A percentile compares a stretch with the other conserved stretches of the same genome.
Conservation (phyloP, 2,797 vertebrate species). For the Sebastes miniatus region DNA sequence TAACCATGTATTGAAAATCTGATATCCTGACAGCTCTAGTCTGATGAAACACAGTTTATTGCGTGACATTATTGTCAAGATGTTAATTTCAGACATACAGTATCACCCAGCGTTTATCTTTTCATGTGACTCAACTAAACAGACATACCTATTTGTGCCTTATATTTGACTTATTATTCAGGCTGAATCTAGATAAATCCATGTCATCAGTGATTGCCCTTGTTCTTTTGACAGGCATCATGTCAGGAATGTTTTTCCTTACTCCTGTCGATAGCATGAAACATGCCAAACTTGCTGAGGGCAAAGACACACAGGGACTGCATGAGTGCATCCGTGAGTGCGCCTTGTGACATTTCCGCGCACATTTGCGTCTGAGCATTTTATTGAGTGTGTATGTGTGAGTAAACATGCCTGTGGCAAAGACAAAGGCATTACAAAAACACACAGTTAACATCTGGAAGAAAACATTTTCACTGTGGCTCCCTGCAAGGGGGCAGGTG, state of each 20-base stretch:
- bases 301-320: slow-evolving; percentile 41
- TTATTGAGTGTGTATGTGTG: slow-evolving; percentile 20
- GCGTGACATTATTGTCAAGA: background rate
- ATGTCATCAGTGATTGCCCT: background rate
- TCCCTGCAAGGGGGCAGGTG: slow-evolving; percentile 18
- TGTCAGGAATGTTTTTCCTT: slow-evolving; percentile 27
- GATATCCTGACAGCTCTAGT: background rate
- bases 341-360: slow-evolving; percentile 11
- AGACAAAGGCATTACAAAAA: slow-evolving; percentile 48
- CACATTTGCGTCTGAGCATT: slow-evolving; percentile 32
- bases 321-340: slow-evolving; percentile 8
- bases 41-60: background rate
- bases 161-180: background rate
- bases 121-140: background rate
- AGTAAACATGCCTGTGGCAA: slow-evolving; percentile 61
- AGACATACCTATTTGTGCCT: background rate
- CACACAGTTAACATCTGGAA: slow-evolving; percentile 46
- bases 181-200: background rate
- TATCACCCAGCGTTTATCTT: background rate
- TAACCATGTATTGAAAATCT: background rate
- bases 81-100: background rate
- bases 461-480: slow-evolving; percentile 8
- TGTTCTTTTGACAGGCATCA: slow-evolving; percentile 5
- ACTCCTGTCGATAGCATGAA: slow-evolving; percentile 27
- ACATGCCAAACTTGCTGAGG: slow-evolving; percentile 40